These are phyloP conservation scores for Gila orcuttii DNA, from an alignment of 2,113 vertebrate genomes.

Conservation along the genomic window DNA sequence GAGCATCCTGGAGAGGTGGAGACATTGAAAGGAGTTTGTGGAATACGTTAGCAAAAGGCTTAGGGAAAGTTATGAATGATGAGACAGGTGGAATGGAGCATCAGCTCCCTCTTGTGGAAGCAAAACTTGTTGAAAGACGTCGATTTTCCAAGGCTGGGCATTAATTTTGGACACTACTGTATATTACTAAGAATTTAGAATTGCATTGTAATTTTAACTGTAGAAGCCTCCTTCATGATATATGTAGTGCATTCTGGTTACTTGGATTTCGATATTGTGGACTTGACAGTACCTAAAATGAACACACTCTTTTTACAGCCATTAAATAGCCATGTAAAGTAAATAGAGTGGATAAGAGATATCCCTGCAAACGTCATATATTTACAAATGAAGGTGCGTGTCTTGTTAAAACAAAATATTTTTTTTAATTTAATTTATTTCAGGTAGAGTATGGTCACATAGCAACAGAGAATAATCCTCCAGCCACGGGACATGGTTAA, in stretches of 20 bases:
- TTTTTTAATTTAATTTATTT: background rate
- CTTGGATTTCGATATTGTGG: background rate
- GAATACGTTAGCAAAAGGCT: background rate
- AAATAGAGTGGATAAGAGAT: background rate
- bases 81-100: background rate
- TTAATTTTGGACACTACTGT: no score
- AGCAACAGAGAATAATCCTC: slow-evolving; percentile 47
- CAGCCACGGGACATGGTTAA: slow-evolving; percentile 78
- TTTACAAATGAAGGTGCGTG: background rate
- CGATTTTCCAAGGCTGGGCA: no score
- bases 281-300: background rate
- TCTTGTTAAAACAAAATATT: background rate
- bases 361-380: background rate
- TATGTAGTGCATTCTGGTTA: background rate
- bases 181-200: no score
- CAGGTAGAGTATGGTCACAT: slow-evolving; percentile 1
- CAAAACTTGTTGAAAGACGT: background rate
- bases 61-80: slow-evolving; percentile 41
- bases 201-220: no score
- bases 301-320: background rate
- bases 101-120: slow-evolving; percentile 36
- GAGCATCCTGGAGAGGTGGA: slow-evolving; percentile 32
- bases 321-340: background rate
- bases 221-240: no score
- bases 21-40: slow-evolving; percentile 1